Evolutionary conservation across 2,113 vertebrate species (phyloP).

Genomic region (Tetrax tetrax): DNA sequence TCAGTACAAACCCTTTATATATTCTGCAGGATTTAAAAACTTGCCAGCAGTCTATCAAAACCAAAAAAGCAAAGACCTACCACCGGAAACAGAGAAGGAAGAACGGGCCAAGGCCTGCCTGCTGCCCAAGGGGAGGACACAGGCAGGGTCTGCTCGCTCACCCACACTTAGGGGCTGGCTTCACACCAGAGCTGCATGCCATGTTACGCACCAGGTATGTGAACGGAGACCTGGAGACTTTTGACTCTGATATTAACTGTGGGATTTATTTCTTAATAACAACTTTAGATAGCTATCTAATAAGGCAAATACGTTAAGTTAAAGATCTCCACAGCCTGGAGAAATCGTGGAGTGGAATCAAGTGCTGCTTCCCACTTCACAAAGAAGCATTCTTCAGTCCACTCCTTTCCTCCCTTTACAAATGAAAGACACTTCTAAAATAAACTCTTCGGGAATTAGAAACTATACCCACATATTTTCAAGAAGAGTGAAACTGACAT

Average conservation of each 20-base stretch:
- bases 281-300: not conserved
- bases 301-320: not conserved
- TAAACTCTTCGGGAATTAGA: not conserved
- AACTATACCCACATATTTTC: not conserved
- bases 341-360: not conserved
- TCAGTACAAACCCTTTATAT: slow-evolving; percentile 38
- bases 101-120: not conserved
- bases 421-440: not conserved
- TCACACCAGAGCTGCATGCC: not conserved
- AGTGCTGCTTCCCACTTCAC: slow-evolving; percentile 39
- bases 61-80: not conserved
- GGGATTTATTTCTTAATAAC: not conserved
- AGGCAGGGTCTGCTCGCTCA: not conserved
- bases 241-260: not conserved
- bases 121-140: not conserved
- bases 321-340: not conserved
- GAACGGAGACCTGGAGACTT: not conserved
- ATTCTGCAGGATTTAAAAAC: slow-evolving; percentile 42
- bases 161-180: not conserved
- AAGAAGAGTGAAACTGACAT: not conserved
- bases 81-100: not conserved
- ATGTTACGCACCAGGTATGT: not conserved
- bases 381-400: slow-evolving; percentile 20
- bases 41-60: slow-evolving; percentile 23
- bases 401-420: not conserved